These are phyloP conservation scores for Julus scanicus DNA, from an alignment of 2,888 invertebrate species.

Conservation along the genomic window DNA sequence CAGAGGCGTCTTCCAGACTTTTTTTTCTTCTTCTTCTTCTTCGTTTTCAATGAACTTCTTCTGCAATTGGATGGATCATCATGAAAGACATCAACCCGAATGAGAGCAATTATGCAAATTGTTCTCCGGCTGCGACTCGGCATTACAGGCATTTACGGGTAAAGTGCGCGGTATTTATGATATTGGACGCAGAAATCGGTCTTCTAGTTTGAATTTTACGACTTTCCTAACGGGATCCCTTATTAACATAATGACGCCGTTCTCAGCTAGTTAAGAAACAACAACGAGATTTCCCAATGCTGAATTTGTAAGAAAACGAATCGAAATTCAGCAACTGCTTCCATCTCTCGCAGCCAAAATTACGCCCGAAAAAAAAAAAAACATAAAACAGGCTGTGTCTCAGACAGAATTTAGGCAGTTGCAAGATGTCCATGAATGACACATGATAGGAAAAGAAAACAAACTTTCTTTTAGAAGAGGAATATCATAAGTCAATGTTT, in stretches of 20 bases:
- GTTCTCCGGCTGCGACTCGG: slow-evolving; percentile 13
- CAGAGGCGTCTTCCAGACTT: slow-evolving; percentile 9
- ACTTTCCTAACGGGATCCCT: not conserved
- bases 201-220: slow-evolving; percentile 37
- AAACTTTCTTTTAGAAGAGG: not conserved
- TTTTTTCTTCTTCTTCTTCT: not conserved
- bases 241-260: slow-evolving; percentile 25
- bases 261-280: slow-evolving; percentile 29
- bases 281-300: not conserved
- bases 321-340: not conserved
- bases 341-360: not conserved
- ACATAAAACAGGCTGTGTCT: not conserved
- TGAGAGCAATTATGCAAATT: slow-evolving; percentile 43
- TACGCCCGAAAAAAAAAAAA: too few relatives aligned
- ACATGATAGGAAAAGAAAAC: not conserved
- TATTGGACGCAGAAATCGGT: slow-evolving; percentile 36
- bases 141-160: not conserved
- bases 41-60: slow-evolving; percentile 29
- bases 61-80: slow-evolving; percentile 6
- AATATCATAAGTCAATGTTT: too few relatives aligned
- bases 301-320: not conserved
- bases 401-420: not conserved
- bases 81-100: not conserved
- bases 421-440: not conserved
- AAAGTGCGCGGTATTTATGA: slow-evolving; percentile 33